Conservation (phyloP, 1,140 invertebrate species). For the Ruditapes philippinarum region DNA sequence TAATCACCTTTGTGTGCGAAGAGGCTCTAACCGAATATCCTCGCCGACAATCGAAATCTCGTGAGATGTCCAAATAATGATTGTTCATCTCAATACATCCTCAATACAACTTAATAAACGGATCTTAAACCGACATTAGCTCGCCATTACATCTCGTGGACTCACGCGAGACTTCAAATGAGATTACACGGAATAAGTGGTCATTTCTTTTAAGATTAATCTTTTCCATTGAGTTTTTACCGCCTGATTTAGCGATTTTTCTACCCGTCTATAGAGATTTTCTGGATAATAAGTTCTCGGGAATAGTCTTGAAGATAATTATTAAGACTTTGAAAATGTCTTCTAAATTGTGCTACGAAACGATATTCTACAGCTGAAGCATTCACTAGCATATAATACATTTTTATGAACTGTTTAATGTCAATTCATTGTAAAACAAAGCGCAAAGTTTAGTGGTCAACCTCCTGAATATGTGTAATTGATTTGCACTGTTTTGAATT, state of each 20-base stretch:
- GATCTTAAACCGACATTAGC: constrained; percentile 53
- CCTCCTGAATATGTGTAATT: no score
- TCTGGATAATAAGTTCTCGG: constrained; percentile 2
- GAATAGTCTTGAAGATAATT: neutral
- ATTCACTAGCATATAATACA: no score
- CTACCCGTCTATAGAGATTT: constrained; percentile 40
- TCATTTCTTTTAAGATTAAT: constrained; percentile 62
- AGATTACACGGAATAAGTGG: constrained; percentile 59
- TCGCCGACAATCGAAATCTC: constrained; percentile 8
- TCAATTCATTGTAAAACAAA: no score
- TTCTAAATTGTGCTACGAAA: no score
- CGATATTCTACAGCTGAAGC: no score
- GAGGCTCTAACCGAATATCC: constrained; percentile 43
- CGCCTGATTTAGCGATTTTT: constrained; percentile 47
- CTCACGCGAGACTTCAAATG: constrained; percentile 62
- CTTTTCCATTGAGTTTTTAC: constrained; percentile 27
- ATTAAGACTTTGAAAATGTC: constrained; percentile 3
- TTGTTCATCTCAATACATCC: constrained; percentile 18
- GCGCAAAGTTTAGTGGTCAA: no score
- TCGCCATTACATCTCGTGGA: constrained; percentile 34
- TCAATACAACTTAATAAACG: constrained; percentile 51
- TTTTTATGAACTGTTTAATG: no score
- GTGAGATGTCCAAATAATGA: constrained; percentile 53
- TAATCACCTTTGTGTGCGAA: constrained; percentile 35
- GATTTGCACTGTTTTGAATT: no score